Evolutionary conservation across 2,797 vertebrate genomes (phyloP), one percentile per base, ranked within the genome.

Genomic region (Gouania willdenowi): DNA sequence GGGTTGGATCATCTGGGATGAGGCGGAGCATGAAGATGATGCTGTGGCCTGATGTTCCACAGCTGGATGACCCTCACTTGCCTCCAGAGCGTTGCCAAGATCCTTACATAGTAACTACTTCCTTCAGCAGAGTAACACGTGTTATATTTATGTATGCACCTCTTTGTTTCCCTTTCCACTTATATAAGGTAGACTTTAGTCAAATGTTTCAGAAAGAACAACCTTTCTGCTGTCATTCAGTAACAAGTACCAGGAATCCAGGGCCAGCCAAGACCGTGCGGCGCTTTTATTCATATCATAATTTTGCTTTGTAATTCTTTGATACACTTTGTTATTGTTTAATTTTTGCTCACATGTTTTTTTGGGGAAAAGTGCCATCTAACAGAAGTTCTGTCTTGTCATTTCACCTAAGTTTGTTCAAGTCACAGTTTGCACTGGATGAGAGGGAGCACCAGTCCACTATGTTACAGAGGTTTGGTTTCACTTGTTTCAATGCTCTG

Each of bases 281-380:
- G 10, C 1, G 5, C 14, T 32, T 54, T 47, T 22, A 13, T 13
- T 35, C 2, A 5, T 20, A 15, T 46, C 3, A 22, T 54, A 53
- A 1, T 30, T 23, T 34, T 27, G 4, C 25, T 47, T 59, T 66
- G 28, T 42, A 47, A 27, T 52, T 52, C 21, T 63, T 41, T 58
- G 6, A 49, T 41, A 58, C 62, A 40, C 48, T 50, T 69, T 5
- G 19, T 19, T 19, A 4, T 6, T 18, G 3, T 19, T n/a, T 20
- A 4, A 31, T 41, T 53, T 35, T 37, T 21, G 15, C 12, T 79
- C n/a, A n/a, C n/a, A 21, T 54, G 36, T n/a, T n/a, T n/a, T n/a
- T n/a, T 54, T 20, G 48, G 55, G 49, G 54, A 57, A 43, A 75
- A 41, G 85, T 88, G 87, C 85, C 88, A 89, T 84, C 26, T 29